Conservation (phyloP, 2,888 invertebrate species). For the Eucera pruinosa region DNA sequence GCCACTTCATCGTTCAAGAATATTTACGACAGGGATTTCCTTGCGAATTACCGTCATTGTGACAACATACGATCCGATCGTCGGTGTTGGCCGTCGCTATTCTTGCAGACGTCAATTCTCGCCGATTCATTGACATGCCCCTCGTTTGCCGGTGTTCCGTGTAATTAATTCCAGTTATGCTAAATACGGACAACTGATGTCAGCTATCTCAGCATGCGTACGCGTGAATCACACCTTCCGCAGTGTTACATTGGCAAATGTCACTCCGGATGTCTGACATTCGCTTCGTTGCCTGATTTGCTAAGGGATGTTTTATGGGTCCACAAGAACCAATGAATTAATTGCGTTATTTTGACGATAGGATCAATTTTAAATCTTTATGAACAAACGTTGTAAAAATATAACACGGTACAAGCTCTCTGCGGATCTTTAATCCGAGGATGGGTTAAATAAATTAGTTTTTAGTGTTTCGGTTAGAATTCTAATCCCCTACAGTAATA, state of each 20-base stretch:
- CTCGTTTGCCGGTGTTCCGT: conserved; percentile 5
- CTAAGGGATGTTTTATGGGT: neutral
- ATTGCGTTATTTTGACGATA: too few species aligned
- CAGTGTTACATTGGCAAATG: conserved; percentile 43
- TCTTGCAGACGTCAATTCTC: conserved; percentile 15
- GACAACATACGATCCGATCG: conserved; percentile 26
- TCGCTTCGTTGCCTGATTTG: conserved; percentile 35
- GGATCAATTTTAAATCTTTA: too few species aligned
- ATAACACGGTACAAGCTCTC: too few species aligned
- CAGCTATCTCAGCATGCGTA: conserved; percentile 44
- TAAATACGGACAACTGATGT: conserved; percentile 61
- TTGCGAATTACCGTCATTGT: conserved; percentile 45
- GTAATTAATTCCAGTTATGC: conserved; percentile 66
- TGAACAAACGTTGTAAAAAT: too few species aligned
- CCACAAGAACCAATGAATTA: too few species aligned
- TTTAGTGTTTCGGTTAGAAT: too few species aligned
- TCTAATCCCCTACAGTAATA: too few species aligned
- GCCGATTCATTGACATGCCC: conserved; percentile 21
- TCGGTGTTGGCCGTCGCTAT: conserved; percentile 14
- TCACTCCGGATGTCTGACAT: conserved; percentile 50
- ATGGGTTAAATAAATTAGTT: too few species aligned
- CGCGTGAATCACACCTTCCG: conserved; percentile 41
- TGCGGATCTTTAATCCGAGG: too few species aligned
- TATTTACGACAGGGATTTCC: conserved; percentile 65
- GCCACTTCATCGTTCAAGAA: conserved; percentile 33